These are phyloP conservation scores for Slavum lentiscoides DNA, from an alignment of 2,888 invertebrate species.

Conservation along the genomic window DNA sequence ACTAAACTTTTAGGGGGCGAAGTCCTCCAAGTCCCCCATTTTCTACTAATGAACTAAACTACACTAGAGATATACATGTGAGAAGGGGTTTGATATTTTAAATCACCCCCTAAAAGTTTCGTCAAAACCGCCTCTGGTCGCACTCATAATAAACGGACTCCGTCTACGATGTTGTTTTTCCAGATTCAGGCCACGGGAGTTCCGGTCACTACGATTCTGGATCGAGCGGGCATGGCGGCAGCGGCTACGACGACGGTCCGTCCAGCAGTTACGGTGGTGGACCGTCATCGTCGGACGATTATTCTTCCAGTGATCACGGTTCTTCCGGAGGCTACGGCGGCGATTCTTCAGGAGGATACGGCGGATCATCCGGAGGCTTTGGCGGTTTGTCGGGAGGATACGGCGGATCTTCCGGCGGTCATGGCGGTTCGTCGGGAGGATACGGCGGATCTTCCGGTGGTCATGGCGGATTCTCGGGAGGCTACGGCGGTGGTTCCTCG, in stretches of 20 bases:
- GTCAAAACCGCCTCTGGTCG: no score
- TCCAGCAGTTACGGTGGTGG: constrained; percentile 31
- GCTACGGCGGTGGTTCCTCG: background rate
- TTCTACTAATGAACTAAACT: no score
- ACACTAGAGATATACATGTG: no score
- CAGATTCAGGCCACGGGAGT: constrained; percentile 27
- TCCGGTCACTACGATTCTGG: constrained; percentile 47
- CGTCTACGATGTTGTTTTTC: background rate
- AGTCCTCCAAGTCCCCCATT: no score
- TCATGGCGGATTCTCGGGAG: background rate
- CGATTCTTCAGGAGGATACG: background rate
- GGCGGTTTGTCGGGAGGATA: background rate
- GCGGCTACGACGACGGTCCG: constrained; percentile 23
- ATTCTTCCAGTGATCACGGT: constrained; percentile 15
- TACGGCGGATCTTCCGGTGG: constrained; percentile 2
- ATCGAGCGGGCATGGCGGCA: constrained; percentile 15
- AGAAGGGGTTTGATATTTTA: no score
- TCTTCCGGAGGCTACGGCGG: constrained; percentile 22
- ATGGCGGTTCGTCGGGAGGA: background rate
- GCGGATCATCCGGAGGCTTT: background rate
- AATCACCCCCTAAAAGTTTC: no score
- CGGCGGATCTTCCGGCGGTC: background rate
- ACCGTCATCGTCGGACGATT: constrained; percentile 33
- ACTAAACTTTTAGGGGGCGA: no score
- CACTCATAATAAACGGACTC: no score